Evolutionary conservation across 2,113 vertebrate species (phyloP), one percentile per base, ranked within the genome.

Genomic region (Elephantulus edwardii): DNA sequence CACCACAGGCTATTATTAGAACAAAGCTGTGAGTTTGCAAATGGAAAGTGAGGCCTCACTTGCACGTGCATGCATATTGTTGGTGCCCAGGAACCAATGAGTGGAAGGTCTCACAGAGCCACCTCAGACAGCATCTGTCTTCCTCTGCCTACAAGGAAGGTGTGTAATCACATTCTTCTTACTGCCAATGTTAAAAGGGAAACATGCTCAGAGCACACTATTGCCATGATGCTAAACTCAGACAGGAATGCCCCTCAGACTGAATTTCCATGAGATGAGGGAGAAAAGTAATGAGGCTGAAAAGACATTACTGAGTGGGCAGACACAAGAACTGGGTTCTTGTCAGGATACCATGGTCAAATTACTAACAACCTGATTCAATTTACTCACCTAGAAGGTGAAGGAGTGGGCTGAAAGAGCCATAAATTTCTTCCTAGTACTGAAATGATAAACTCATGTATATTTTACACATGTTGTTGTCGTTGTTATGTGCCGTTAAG

Each of bases 121-220:
- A 88, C 96, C 91, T 93, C 96, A 96, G 93, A 96, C 42, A 94
- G 93, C 95, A 96, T 96, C 95, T 97, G 96, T 96, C 94, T 97
- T 95, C 93, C 95, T 46, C 90, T 75, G 86, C 89, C 96, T 92
- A 81, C 84, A 72, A 91, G 92, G 86, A 93, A 96, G 93, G 93
- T 97, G 96, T 93, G 91, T 68, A 79, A 93, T 95, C 91, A 96
- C 79, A 30, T 90, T 95, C 80, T 93, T 81, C 90, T 91, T 78
- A 91, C 38, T 38, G 81, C 60, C 14, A 26, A 86, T 86, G 46
- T 91, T 72, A 50, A 92, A 90, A 91, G 93, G 84, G 82, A 94
- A 86, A 95, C 24, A 46, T 66, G 91, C 71, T 86, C 12, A 0
- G 3, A 82, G 4, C 42, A 22, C 40, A 33, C 20, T 76, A 88